Conservation (phyloP, 2,888 invertebrate genomes). For the Platycheirus albimanus region DNA sequence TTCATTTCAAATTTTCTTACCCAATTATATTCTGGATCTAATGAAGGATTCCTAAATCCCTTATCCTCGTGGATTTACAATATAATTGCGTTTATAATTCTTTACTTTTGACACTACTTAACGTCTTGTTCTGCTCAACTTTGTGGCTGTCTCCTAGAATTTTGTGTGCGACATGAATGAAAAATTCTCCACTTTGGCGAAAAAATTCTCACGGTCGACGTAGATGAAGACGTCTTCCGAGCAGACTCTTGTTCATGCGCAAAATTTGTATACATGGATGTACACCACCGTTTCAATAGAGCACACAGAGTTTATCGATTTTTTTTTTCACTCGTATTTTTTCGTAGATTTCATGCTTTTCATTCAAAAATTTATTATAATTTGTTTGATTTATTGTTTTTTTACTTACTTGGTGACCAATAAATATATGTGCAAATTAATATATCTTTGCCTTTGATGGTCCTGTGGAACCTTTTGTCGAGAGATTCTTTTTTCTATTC, state of each 20-base stretch:
- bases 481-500: conserved; percentile 29
- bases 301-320: conserved; percentile 55
- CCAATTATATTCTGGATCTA: conserved; percentile 29
- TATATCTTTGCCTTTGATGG: conserved; percentile 5
- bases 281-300: conserved; percentile 47
- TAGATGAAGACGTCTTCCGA: conserved; percentile 12
- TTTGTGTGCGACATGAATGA: conserved; percentile 44
- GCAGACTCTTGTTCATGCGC: conserved; percentile 69
- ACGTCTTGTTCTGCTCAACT: not conserved
- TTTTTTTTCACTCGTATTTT: not conserved
- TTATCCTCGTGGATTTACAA: not conserved
- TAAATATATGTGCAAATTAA: conserved; percentile 2
- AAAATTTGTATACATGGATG: conserved; percentile 55
- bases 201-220: conserved; percentile 56
- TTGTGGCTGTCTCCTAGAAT: conserved; percentile 18
- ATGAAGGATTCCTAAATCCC: not conserved
- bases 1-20: conserved; percentile 46
- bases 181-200: conserved; percentile 55
- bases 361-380: not conserved
- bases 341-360: conserved; percentile 1
- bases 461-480: conserved; percentile 29
- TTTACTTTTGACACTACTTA: conserved; percentile 52
- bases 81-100: conserved; percentile 24
- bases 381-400: not conserved
- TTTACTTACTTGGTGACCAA: conserved; percentile 18